Conservation (phyloP, 1,140 invertebrate genomes). For the Hormaphis cornu region DNA sequence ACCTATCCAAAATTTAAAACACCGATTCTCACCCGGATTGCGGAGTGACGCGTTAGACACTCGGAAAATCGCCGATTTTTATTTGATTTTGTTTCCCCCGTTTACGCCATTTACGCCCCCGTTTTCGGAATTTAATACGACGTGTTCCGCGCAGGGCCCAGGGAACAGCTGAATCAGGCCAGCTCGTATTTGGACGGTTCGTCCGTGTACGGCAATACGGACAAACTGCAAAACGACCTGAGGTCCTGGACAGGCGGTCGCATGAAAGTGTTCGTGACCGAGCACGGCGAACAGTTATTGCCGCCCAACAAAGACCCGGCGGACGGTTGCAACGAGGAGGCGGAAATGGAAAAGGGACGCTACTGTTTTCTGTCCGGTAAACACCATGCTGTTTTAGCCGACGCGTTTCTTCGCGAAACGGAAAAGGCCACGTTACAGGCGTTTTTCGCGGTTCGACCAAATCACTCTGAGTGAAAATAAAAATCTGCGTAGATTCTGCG, state of each 20-base stretch:
- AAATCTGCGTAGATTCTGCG: too few species aligned
- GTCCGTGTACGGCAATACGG: conserved; percentile 64
- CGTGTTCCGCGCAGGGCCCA: conserved; percentile 48
- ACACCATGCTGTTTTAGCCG: background rate
- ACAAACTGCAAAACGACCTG: conserved; percentile 47
- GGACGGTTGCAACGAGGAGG: conserved; percentile 64
- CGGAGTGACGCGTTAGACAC: too few species aligned
- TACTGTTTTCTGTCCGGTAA: conserved; percentile 67
- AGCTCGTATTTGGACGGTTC: conserved; percentile 87
- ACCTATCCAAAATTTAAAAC: too few species aligned
- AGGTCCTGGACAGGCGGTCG: conserved; percentile 50
- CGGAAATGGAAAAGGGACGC: conserved; percentile 54
- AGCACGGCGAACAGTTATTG: conserved; percentile 56
- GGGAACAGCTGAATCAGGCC: conserved; percentile 84
- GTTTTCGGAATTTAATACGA: too few species aligned
- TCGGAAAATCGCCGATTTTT: too few species aligned
- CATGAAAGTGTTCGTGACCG: conserved; percentile 47
- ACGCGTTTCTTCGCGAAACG: background rate
- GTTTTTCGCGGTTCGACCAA: too few species aligned
- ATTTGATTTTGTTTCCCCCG: too few species aligned
- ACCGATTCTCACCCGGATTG: too few species aligned
- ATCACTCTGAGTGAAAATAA: too few species aligned
- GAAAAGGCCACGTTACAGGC: too few species aligned
- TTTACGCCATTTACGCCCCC: too few species aligned
- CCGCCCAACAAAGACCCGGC: conserved; percentile 58